Percentiles rank a stretch among this genome's conserved stretches.
These are phyloP conservation scores for Epirrhoe tristata DNA, from an alignment of 2,888 invertebrate species.

Conservation along the genomic window DNA sequence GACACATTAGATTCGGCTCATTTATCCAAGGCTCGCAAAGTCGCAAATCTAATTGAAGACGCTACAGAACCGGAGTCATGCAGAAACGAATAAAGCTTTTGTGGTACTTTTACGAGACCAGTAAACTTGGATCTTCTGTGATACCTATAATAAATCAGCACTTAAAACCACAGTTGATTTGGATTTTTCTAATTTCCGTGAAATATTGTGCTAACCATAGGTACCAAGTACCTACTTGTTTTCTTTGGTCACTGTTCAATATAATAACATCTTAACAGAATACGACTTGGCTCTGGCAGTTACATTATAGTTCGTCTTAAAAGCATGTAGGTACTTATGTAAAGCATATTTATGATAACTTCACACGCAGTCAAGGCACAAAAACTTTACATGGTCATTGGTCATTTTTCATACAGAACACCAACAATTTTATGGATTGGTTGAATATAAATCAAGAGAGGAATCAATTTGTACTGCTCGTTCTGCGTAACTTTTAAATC, in stretches of 20 bases:
- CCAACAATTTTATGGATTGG: slow-evolving; percentile 22
- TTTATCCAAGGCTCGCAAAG: slow-evolving; percentile 24
- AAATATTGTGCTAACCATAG: neutral
- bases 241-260: neutral
- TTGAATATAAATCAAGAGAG: slow-evolving; percentile 29
- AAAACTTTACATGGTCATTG: slow-evolving; percentile 36
- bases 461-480: slow-evolving; percentile 22
- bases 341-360: slow-evolving; percentile 32
- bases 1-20: slow-evolving; percentile 47
- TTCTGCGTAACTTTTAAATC: slow-evolving; percentile 29
- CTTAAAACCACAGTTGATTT: neutral
- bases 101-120: slow-evolving; percentile 8
- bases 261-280: neutral
- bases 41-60: slow-evolving; percentile 18
- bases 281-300: neutral
- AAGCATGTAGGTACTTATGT: too few relatives aligned
- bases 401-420: slow-evolving; percentile 28
- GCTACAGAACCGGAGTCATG: neutral
- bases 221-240: neutral
- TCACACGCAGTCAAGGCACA: slow-evolving; percentile 19
- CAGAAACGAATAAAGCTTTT: slow-evolving; percentile 6
- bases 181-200: neutral
- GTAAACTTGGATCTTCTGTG: slow-evolving; percentile 1
- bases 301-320: slow-evolving; percentile 4
- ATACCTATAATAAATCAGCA: neutral